Evolutionary conservation across 2,113 vertebrate genomes (phyloP), one percentile per base, ranked within the genome.

Genomic region (Oryzias javanicus): DNA sequence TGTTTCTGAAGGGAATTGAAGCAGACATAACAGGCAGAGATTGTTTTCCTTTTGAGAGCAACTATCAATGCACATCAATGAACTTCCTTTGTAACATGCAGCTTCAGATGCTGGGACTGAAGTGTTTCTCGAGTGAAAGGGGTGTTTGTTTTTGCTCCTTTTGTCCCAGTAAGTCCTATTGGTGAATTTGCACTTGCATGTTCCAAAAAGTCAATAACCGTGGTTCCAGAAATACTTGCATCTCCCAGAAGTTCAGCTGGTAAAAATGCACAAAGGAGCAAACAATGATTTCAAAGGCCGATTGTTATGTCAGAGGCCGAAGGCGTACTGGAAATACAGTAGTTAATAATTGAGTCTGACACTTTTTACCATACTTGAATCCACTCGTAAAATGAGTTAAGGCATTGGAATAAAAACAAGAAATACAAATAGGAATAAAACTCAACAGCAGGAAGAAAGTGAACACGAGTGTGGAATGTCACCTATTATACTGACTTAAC

Each of bases 1-100:
- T 79, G 55, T 82, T 84, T 61, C 42, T 19, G 59, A 79, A 41
- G 72, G 85, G 84, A 88, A 84, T 83, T 80, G 53, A 40, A 55
- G n/a, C 64, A 89, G 83, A 84, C 83, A 76, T 73, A 88, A 80
- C 85, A 86, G 67, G 56, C 73, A 65, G 48, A 49, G 68, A 70
- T 86, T 89, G 81, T 89, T 86, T 79, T 76, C 74, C 78, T 85
- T 85, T 84, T 79, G 78, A 50, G 42, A 19, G 56, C n/a, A 61
- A 73, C 79, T 79, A 78, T 84, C 82, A 80, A 76, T 81, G 80
- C 73, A 86, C 86, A 84, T 86, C 86, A 89, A 79, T 73, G 79
- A 71, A 29, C 29, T n/a, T 41, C 19, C 72, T 70, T 72, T 67
- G 64, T 75, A 57, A 61, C 72, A 18, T 51, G 5, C 8, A 25